Percentiles rank a stretch among this genome's conserved stretches.
Conservation (phyloP, 2,888 invertebrate species). For the Mythimna loreyi region DNA sequence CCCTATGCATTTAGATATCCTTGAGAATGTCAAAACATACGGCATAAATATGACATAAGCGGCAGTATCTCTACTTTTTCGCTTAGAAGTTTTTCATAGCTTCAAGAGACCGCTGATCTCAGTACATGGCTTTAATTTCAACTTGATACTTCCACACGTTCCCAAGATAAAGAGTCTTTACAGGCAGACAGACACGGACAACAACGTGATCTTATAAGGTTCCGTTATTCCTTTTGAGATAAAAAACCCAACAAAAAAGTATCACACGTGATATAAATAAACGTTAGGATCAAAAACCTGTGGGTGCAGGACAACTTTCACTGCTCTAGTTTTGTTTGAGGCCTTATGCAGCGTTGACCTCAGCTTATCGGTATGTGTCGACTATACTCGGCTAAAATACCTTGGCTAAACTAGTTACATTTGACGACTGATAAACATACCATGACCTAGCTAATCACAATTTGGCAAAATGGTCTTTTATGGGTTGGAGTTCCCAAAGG, state of each 20-base stretch:
- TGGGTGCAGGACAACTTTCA: conserved; percentile 77
- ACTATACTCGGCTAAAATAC: conserved; percentile 17
- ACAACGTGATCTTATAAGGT: no score
- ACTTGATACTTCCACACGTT: no score
- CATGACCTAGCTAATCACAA: conserved; percentile 10
- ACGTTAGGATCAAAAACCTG: conserved; percentile 41
- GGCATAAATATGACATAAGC: no score
- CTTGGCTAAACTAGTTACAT: conserved; percentile 11
- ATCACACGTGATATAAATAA: conserved; percentile 23
- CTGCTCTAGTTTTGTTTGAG: conserved; percentile 70
- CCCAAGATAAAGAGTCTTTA: no score
- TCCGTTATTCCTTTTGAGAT: no score
- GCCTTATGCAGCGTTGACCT: conserved; percentile 57
- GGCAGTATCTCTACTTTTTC: no score
- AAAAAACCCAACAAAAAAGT: not conserved
- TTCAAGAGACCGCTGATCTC: no score
- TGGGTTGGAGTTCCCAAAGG: conserved; percentile 29
- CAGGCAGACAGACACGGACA: no score
- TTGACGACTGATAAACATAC: conserved; percentile 8
- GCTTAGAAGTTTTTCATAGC: no score
- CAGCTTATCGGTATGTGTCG: conserved; percentile 24
- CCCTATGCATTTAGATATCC: no score
- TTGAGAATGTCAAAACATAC: no score
- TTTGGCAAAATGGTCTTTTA: conserved; percentile 1
- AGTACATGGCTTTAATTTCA: no score